Conservation (phyloP, 2,113 vertebrate genomes). For the Furnarius figulus region DNA sequence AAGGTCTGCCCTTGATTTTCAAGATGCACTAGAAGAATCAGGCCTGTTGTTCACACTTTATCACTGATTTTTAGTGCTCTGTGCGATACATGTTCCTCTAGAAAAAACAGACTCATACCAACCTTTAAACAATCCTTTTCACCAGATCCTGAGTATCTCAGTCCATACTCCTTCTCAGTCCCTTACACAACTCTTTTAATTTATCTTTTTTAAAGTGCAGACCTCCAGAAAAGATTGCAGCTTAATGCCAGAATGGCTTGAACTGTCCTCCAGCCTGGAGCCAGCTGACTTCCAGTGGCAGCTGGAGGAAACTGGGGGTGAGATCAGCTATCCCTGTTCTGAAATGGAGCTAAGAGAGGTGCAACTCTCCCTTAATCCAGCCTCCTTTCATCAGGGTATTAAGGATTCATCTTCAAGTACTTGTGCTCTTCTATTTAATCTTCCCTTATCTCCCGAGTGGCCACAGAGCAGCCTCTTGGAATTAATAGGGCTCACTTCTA, state of each 20-base stretch:
- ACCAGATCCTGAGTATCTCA: background rate
- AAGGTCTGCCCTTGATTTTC: background rate
- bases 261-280: background rate
- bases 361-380: background rate
- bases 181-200: background rate
- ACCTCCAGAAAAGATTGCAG: background rate
- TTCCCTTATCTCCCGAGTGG: background rate
- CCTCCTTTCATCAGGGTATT: constrained; percentile 2
- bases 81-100: background rate
- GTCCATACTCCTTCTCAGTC: background rate
- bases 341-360: background rate
- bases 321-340: background rate
- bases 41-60: background rate
- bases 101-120: background rate
- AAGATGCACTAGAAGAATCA: background rate
- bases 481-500: constrained; percentile 21
- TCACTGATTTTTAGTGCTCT: background rate
- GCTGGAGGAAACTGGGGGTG: background rate
- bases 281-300: background rate
- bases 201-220: background rate
- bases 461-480: background rate
- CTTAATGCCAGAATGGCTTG: background rate
- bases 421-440: constrained; percentile 29
- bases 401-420: constrained; percentile 11
- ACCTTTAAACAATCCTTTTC: background rate